These are phyloP conservation scores for Phrynosoma blainvillii DNA, from an alignment of 2,113 vertebrate genomes.

Conservation along the genomic window DNA sequence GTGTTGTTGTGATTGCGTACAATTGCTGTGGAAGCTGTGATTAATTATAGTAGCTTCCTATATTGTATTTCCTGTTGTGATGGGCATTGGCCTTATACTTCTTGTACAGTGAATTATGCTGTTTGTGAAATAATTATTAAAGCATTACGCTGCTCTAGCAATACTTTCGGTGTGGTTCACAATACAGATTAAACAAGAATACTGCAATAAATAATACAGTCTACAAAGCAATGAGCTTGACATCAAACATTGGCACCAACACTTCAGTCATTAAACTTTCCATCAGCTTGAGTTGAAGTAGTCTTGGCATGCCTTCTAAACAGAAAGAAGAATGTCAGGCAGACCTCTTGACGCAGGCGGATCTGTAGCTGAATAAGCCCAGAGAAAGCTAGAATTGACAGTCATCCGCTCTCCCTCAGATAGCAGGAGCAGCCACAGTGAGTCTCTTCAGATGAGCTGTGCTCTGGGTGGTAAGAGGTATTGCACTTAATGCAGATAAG, in stretches of 20 bases:
- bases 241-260: not conserved
- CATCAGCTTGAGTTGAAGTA: not conserved
- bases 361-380: not conserved
- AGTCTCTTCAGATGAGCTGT: not conserved
- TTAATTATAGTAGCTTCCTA: not conserved
- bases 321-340: not conserved
- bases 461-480: not conserved
- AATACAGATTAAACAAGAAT: not conserved
- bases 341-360: not conserved
- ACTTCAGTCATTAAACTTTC: not conserved
- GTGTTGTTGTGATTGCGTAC: not conserved
- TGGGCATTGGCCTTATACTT: not conserved
- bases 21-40: not conserved
- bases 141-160: not conserved
- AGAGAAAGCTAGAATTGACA: not conserved
- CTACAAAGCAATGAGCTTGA: not conserved
- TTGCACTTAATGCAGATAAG: not conserved
- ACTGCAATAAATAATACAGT: not conserved
- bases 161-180: not conserved
- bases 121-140: not conserved
- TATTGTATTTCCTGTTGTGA: not conserved
- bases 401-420: not conserved
- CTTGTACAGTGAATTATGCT: conserved; percentile 7
- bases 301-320: not conserved
- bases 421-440: not conserved